A percentile compares a stretch with the other conserved stretches of the same genome.
Conservation (phyloP, 2,113 vertebrate genomes). For the Pluvialis apricaria region DNA sequence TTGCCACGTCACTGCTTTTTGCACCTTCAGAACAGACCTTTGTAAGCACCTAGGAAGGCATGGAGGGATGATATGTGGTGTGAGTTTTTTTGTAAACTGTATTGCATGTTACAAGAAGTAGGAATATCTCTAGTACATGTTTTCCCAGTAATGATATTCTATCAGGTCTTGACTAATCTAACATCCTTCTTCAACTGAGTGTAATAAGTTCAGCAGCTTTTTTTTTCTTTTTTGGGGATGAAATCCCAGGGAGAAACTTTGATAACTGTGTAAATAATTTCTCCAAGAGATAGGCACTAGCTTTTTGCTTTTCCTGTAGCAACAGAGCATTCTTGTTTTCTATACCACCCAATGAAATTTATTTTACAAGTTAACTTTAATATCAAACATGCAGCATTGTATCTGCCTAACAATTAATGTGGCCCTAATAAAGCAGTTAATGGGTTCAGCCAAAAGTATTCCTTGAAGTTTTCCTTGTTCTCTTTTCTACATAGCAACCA, state of each 20-base stretch:
- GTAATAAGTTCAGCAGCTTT: neutral
- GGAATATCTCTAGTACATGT: neutral
- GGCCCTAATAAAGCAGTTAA: neutral
- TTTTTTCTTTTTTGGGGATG: neutral
- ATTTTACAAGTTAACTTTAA: neutral
- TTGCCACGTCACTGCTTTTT: neutral
- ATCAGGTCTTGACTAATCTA: neutral
- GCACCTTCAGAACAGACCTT: neutral
- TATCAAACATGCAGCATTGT: neutral
- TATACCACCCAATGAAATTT: neutral
- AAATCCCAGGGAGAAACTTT: neutral
- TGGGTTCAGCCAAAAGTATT: neutral
- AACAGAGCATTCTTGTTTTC: neutral
- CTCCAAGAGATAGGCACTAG: neutral
- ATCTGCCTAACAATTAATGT: neutral
- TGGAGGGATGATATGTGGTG: rapidly evolving
- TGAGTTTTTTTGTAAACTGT: neutral
- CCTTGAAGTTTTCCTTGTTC: neutral
- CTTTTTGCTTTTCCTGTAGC: neutral
- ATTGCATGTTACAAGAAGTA: neutral
- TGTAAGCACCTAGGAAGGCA: neutral
- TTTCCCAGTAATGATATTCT: neutral
- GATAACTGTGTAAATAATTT: neutral
- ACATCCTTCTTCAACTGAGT: neutral
- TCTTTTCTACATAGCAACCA: neutral